phyloP scores from a whole-genome alignment of 2,797 vertebrate genomes.

The Lemur catta region DNA sequence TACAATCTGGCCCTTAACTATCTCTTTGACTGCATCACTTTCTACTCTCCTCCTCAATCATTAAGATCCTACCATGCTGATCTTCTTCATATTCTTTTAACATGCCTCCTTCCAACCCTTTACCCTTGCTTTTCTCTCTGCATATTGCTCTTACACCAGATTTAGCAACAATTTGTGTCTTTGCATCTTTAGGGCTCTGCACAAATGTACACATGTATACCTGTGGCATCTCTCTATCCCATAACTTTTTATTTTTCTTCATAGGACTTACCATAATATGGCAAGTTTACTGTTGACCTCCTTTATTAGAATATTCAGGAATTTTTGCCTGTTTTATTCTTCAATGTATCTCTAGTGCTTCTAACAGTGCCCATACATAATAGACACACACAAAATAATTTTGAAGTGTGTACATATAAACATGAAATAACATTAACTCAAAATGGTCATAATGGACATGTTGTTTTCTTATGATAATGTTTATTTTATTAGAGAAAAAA shows the following conservation, averaged over 20 bases:
- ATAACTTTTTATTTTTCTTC: background rate
- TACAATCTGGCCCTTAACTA: background rate
- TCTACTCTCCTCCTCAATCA: background rate
- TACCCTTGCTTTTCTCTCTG: background rate
- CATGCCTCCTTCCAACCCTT: background rate
- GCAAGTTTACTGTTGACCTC: background rate
- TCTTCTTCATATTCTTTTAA: background rate
- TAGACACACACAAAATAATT: background rate
- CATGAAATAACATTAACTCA: background rate
- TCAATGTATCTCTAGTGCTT: background rate
- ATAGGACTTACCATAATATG: background rate
- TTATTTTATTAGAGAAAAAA: background rate
- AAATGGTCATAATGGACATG: background rate
- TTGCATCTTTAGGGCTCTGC: background rate
- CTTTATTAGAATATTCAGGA: background rate
- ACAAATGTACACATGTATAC: background rate
- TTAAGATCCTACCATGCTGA: background rate
- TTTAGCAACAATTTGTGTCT: background rate
- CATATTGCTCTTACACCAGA: background rate
- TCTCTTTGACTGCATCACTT: background rate
- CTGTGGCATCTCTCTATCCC: background rate
- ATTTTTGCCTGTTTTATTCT: background rate
- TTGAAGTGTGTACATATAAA: background rate
- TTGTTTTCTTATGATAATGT: background rate
- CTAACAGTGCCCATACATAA: background rate